Evolutionary conservation across 2,888 invertebrate species (phyloP).

Genomic region (Axea sp.): DNA sequence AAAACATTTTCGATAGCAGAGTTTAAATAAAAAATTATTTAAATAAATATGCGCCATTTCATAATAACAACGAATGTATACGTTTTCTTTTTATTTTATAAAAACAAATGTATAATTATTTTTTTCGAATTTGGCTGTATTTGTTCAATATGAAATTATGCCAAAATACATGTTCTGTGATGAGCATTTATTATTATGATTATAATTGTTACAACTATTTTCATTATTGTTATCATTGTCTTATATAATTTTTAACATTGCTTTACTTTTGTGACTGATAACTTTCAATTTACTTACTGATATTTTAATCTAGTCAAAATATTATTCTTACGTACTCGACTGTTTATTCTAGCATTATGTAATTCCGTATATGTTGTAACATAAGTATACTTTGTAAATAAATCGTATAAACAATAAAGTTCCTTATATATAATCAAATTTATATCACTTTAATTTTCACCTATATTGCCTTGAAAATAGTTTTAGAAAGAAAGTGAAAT

Average conservation of each 20-base stretch:
- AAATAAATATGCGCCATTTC: too few relatives aligned
- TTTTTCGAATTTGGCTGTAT: not conserved
- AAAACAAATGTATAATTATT: too few relatives aligned
- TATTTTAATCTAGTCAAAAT: slow-evolving; percentile 73
- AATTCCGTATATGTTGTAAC: slow-evolving; percentile 62
- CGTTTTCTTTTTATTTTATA: too few relatives aligned
- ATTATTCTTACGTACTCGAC: slow-evolving; percentile 65
- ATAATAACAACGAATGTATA: too few relatives aligned
- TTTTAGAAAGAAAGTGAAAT: too few relatives aligned
- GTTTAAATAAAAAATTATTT: too few relatives aligned
- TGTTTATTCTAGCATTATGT: slow-evolving; percentile 61
- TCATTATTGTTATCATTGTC: not conserved
- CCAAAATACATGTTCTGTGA: not conserved
- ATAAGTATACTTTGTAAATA: slow-evolving; percentile 69
- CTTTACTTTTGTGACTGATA: slow-evolving; percentile 62
- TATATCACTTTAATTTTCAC: too few relatives aligned
- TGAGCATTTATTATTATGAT: not conserved
- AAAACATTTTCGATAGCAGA: too few relatives aligned
- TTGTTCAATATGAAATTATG: not conserved
- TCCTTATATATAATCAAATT: slow-evolving; percentile 49
- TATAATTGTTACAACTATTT: too few relatives aligned
- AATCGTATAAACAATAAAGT: slow-evolving; percentile 63
- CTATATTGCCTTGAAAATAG: too few relatives aligned
- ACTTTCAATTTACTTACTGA: slow-evolving; percentile 64
- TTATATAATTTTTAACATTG: not conserved